Evolutionary conservation across 1,140 invertebrate genomes (phyloP).

Genomic region (Caerostris extrusa): DNA sequence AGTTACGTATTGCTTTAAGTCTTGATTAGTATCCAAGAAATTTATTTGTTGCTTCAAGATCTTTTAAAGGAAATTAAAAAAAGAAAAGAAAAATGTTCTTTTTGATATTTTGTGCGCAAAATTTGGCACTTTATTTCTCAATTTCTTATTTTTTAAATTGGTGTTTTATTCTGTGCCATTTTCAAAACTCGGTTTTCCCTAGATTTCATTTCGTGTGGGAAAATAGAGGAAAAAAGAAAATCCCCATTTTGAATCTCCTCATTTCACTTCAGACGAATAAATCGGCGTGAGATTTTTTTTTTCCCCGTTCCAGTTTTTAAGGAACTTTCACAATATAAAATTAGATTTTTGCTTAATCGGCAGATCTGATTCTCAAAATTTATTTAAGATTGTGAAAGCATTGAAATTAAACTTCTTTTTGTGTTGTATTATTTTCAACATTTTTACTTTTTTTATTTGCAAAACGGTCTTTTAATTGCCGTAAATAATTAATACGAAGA

Average conservation of each 20-base stretch:
- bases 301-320: background rate
- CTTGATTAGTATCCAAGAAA: too few relatives aligned
- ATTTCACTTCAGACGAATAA: background rate
- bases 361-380: background rate
- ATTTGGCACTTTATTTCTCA: background rate
- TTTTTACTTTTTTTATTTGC: background rate
- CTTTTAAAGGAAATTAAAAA: background rate
- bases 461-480: background rate
- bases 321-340: background rate
- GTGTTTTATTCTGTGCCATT: background rate
- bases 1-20: too few relatives aligned
- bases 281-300: background rate
- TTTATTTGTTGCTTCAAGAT: too few relatives aligned
- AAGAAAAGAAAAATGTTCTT: background rate
- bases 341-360: background rate
- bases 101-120: background rate
- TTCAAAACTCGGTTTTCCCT: background rate
- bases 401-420: background rate
- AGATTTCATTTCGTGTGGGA: background rate
- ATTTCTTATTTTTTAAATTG: background rate
- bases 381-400: background rate
- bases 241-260: background rate
- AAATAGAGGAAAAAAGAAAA: background rate
- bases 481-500: background rate
- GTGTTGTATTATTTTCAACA: background rate